phyloP scores from a whole-genome alignment of 2,113 vertebrate species.

The Paradisaea rubra region DNA sequence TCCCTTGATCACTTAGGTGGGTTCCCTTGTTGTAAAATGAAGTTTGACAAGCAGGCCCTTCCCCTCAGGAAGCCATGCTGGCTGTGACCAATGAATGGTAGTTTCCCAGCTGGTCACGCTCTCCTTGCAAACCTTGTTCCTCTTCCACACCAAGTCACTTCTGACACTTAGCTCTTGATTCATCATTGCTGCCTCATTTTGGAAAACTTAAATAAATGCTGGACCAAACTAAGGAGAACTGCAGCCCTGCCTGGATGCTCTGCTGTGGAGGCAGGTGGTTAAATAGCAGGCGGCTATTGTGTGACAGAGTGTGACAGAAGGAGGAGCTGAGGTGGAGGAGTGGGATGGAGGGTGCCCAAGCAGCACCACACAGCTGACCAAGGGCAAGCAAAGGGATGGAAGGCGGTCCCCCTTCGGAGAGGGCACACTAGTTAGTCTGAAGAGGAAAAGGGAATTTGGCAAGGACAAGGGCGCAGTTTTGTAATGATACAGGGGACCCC shows the following conservation, averaged over 20 bases:
- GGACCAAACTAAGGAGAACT: not conserved
- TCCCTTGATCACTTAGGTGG: not conserved
- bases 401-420: accelerated
- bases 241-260: not conserved
- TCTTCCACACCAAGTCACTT: not conserved
- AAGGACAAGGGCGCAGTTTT: not conserved
- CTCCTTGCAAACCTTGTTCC: not conserved
- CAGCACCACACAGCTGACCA: not conserved
- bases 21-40: not conserved
- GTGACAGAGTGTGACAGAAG: not conserved
- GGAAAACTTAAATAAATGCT: not conserved
- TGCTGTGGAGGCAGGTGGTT: accelerated
- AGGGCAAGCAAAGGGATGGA: not conserved
- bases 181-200: not conserved
- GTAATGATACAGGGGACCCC: not conserved
- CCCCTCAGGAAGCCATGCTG: not conserved
- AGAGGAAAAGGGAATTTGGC: not conserved
- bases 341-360: not conserved
- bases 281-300: not conserved
- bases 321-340: not conserved
- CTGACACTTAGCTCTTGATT: not conserved
- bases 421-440: not conserved
- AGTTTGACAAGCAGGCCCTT: not conserved
- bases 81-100: not conserved
- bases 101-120: accelerated